phyloP scores from a whole-genome alignment of 2,113 vertebrate genomes.

The Furnarius figulus region DNA sequence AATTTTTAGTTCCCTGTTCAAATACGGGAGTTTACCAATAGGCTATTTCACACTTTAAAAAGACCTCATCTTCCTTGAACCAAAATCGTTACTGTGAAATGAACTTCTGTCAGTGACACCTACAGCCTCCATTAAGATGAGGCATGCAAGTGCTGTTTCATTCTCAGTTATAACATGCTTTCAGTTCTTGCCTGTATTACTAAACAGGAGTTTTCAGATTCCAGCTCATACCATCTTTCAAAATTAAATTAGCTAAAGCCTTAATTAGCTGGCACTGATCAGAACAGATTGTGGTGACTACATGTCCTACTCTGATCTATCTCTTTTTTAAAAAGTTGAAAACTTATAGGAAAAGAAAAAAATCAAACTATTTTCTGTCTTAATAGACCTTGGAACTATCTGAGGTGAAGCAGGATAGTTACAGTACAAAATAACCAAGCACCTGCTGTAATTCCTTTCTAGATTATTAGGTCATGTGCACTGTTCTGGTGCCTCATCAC shows the following conservation, averaged over 20 bases:
- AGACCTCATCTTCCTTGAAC: neutral
- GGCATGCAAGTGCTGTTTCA: neutral
- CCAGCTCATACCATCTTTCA: constrained; percentile 6
- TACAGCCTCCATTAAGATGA: neutral
- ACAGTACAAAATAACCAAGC: neutral
- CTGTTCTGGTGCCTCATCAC: neutral
- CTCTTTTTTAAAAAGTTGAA: neutral
- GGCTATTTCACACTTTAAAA: neutral
- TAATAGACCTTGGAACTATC: neutral
- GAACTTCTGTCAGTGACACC: neutral
- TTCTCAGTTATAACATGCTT: neutral
- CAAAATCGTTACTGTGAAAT: neutral
- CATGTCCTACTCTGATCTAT: neutral
- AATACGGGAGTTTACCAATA: neutral
- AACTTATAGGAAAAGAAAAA: neutral
- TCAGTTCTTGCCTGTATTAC: neutral
- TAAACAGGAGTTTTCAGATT: neutral
- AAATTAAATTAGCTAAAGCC: constrained; percentile 8
- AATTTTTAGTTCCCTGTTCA: neutral
- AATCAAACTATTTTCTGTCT: neutral
- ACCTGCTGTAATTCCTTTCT: neutral
- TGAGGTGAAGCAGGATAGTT: neutral
- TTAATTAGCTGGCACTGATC: neutral
- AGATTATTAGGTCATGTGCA: neutral
- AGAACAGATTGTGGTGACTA: constrained; percentile 13